These are phyloP conservation scores for Athene noctua DNA, from an alignment of 2,113 vertebrate species.

Conservation along the genomic window DNA sequence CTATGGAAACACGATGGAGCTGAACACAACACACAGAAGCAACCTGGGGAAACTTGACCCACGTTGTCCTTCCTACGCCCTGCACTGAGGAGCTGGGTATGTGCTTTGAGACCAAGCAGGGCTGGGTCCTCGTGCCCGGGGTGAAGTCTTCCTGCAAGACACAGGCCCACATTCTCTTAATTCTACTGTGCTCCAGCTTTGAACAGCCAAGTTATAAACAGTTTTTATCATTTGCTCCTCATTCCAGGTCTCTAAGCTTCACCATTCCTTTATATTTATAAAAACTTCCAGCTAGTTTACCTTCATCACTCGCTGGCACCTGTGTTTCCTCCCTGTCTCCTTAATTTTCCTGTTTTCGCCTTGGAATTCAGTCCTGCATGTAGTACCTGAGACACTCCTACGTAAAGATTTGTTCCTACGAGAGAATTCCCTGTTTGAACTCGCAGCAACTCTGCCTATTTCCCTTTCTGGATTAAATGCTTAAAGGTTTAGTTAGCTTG, in stretches of 20 bases:
- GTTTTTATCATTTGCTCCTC: background rate
- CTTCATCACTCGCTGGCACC: background rate
- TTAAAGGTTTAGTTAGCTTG: background rate
- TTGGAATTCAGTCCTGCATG: background rate
- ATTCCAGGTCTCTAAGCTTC: background rate
- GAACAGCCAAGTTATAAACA: background rate
- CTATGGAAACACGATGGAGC: background rate
- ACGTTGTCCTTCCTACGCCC: background rate
- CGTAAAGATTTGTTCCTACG: background rate
- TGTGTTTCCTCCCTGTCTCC: background rate
- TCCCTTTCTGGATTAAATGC: background rate
- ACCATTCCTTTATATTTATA: background rate
- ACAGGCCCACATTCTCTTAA: background rate
- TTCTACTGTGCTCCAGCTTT: background rate
- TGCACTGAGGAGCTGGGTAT: background rate
- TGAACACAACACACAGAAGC: too few relatives aligned
- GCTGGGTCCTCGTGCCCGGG: background rate
- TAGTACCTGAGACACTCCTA: background rate
- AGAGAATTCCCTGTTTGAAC: background rate
- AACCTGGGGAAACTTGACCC: background rate
- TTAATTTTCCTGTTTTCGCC: background rate
- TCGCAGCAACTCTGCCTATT: fast-evolving
- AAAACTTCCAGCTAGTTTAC: background rate
- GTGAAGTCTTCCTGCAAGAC: background rate
- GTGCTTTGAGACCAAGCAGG: too few relatives aligned